Evolutionary conservation across 2,113 vertebrate species (phyloP).

Genomic region (Melanerpes aurifrons): DNA sequence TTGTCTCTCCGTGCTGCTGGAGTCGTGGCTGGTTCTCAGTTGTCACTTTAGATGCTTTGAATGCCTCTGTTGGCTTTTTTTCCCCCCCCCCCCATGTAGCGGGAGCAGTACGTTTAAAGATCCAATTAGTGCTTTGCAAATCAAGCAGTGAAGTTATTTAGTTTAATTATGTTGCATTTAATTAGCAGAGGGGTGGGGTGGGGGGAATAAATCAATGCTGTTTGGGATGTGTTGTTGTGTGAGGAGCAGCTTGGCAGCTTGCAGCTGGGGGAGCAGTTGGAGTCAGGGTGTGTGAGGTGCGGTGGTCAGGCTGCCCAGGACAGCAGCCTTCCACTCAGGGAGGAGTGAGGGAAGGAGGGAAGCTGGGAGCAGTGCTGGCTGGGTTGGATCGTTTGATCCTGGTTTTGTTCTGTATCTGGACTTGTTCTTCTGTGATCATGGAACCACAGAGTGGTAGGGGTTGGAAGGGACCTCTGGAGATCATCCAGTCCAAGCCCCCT

Average conservation of each 20-base stretch:
- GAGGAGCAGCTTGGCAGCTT: neutral
- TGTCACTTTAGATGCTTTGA: conserved; percentile 25
- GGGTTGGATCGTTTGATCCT: neutral
- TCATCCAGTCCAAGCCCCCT: too few relatives aligned
- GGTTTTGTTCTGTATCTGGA: neutral
- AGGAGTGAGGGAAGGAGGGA: neutral
- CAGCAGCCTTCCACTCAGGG: neutral
- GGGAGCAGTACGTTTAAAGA: conserved; percentile 40
- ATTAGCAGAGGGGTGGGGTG: neutral
- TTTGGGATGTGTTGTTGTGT: neutral
- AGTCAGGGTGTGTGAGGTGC: neutral
- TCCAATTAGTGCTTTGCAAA: conserved; percentile 40
- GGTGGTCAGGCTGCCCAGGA: neutral
- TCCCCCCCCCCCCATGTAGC: neutral
- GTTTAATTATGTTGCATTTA: conserved; percentile 58
- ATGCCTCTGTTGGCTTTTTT: neutral
- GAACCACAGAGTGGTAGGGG: neutral
- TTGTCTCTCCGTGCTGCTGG: conserved; percentile 54
- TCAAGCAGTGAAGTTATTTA: conserved; percentile 39
- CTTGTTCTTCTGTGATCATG: neutral
- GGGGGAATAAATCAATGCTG: conserved; percentile 15
- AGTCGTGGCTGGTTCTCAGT: conserved; percentile 40
- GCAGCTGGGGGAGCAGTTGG: neutral
- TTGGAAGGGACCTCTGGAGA: neutral
- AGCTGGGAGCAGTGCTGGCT: neutral